phyloP scores from a whole-genome alignment of 2,113 vertebrate genomes.

The Lonchura striata region DNA sequence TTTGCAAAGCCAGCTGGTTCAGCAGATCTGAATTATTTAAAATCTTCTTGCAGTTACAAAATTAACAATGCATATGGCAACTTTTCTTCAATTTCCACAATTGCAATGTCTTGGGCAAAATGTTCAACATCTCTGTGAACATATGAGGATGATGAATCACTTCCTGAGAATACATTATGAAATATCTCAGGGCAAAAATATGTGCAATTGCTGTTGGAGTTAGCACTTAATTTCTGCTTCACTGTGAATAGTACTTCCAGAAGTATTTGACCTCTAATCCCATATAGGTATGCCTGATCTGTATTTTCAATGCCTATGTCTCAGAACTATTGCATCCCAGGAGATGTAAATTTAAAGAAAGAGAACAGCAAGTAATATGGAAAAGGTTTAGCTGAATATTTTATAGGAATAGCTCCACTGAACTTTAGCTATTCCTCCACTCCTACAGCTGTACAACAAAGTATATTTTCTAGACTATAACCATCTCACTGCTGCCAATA shows the following conservation, averaged over 20 bases:
- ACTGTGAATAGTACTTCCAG: background rate
- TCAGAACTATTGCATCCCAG: background rate
- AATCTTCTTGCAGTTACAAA: constrained; percentile 51
- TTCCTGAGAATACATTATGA: background rate
- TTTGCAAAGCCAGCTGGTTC: constrained; percentile 73
- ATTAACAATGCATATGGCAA: constrained; percentile 53
- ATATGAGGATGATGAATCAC: background rate
- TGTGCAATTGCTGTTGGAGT: background rate
- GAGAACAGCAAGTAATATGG: background rate
- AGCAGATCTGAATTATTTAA: constrained; percentile 83
- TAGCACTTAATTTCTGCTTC: background rate
- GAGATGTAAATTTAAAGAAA: background rate
- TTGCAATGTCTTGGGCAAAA: background rate
- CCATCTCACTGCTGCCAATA: background rate
- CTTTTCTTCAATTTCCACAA: background rate
- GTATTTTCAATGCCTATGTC: background rate
- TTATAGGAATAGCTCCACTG: background rate
- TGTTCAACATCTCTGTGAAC: background rate
- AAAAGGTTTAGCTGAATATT: background rate
- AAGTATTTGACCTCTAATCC: background rate
- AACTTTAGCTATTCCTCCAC: background rate
- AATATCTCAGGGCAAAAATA: background rate
- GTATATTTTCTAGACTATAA: background rate
- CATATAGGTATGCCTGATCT: background rate
- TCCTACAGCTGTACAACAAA: background rate